Base-by-base conservation (phyloP, 2,888 invertebrate species). In the Polydesmus complanatus region DNA sequence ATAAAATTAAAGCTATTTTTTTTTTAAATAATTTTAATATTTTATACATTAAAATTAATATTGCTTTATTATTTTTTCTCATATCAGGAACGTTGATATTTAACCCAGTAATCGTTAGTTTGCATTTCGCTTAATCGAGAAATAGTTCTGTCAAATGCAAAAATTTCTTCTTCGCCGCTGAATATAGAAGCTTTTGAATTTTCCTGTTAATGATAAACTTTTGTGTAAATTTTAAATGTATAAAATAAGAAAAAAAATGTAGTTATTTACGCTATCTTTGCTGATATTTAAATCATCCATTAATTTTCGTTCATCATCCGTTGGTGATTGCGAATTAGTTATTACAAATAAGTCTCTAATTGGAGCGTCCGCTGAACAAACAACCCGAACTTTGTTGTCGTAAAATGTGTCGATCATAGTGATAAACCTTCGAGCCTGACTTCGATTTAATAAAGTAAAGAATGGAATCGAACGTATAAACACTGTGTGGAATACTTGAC, bases 71-170 rank as follows among this genome's bases (percentile, higher is more conserved):
- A n/a, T n/a, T n/a, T n/a, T n/a, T n/a, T n/a, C n/a, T n/a, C n/a
- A 37, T 37, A 37, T 37, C 14, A 37, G 5, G 37, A 8, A 8
- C 8, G 37, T 37, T 37, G 37, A 37, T 37, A 11, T 27, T 26
- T 81, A 56, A 86, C 81, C 96, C 96, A 96, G 74, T 98, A 98
- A 66, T 88, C 87, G 60, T 85, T 82, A 0, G 89, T 88, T 75
- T 95, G 93, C 97, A 98, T 98, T 79, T 98, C 94, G 66, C 85
- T 83, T 47, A 98, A 80, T 65, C 98, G 79, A 0, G 97, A 97
- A 26, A 94, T 74, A 23, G 96, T 95, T 61, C 98, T 80, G 69
- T 95, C 93, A 72, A 88, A 94, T 0, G 98, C 97, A 75, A 98
- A 98, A 69, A 93, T 77, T 77, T 99, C 98, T 75, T 99, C 98